Percentiles rank a stretch among this genome's conserved stretches.
Conservation (phyloP, 2,797 vertebrate genomes). For the Geotrypetes seraphini region DNA sequence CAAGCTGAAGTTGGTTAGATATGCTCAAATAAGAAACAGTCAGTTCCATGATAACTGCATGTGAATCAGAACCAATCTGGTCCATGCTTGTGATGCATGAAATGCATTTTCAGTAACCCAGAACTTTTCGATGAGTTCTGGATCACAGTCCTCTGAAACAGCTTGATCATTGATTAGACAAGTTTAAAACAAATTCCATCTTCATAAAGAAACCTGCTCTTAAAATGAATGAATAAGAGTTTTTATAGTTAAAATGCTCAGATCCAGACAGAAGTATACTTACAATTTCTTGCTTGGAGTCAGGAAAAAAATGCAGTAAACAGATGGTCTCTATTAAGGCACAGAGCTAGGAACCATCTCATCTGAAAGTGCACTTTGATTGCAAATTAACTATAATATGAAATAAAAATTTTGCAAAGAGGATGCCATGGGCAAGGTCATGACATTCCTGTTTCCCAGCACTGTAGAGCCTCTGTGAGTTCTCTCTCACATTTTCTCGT, state of each 20-base stretch:
- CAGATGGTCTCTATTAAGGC: slow-evolving; percentile 14
- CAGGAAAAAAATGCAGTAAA: slow-evolving; percentile 16
- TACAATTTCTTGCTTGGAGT: slow-evolving; percentile 16
- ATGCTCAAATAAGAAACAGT: too few species aligned
- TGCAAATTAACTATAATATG: slow-evolving; percentile 10
- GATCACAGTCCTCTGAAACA: too few species aligned
- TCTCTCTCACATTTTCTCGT: slow-evolving; percentile 3
- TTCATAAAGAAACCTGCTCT: slow-evolving; percentile 13
- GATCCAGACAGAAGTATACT: slow-evolving; percentile 14
- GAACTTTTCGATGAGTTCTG: too few species aligned
- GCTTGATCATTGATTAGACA: too few species aligned
- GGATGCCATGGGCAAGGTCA: neutral
- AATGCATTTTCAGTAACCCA: too few species aligned
- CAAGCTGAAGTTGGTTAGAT: too few species aligned
- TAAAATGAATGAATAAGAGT: slow-evolving; percentile 5
- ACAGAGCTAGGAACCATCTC: slow-evolving; percentile 9
- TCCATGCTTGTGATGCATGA: too few species aligned
- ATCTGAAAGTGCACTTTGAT: slow-evolving; percentile 13
- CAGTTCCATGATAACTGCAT: too few species aligned
- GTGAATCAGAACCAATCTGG: too few species aligned
- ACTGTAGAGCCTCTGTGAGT: slow-evolving; percentile 3
- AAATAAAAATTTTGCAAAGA: slow-evolving; percentile 7
- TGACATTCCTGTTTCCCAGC: neutral
- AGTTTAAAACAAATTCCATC: too few species aligned
- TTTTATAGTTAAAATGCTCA: slow-evolving; percentile 13